Evolutionary conservation across 2,888 invertebrate genomes (phyloP).

Genomic region (Baccha elongata): DNA sequence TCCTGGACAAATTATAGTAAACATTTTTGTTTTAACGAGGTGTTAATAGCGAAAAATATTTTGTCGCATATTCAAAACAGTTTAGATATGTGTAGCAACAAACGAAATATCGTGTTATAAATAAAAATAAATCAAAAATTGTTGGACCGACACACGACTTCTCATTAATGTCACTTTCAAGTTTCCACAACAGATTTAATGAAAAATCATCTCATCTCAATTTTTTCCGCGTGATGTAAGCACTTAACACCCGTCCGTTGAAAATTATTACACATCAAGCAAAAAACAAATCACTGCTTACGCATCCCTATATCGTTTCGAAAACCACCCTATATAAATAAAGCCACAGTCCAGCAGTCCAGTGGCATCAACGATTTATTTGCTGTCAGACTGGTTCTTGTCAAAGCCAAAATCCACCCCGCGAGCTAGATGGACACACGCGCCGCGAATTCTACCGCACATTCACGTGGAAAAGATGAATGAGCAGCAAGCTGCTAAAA

Average conservation of each 20-base stretch:
- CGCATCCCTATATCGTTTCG: conserved; percentile 13
- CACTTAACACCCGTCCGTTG: conserved; percentile 45
- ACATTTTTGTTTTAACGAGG: too few relatives aligned
- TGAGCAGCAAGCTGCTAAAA: conserved; percentile 57
- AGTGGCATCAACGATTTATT: conserved; percentile 21
- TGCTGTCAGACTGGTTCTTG: conserved; percentile 28
- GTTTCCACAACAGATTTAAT: conserved; percentile 17
- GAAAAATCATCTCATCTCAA: neutral
- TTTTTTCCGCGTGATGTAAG: neutral
- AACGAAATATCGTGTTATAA: too few relatives aligned
- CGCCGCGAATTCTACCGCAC: conserved; percentile 56
- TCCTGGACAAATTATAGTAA: too few relatives aligned
- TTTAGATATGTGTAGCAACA: too few relatives aligned
- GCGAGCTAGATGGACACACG: conserved; percentile 63
- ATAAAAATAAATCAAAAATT: neutral
- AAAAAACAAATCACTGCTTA: conserved; percentile 49
- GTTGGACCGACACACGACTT: neutral
- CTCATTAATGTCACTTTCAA: conserved; percentile 42
- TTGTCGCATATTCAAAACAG: too few relatives aligned
- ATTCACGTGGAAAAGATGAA: conserved; percentile 50
- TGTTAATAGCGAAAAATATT: too few relatives aligned
- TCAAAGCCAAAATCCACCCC: conserved; percentile 46
- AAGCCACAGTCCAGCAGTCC: neutral
- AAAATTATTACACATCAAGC: conserved; percentile 52
- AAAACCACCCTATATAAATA: neutral